A percentile compares a stretch with the other conserved stretches of the same genome.
Evolutionary conservation across 2,888 invertebrate genomes (phyloP).

Genomic region (Oligia fasciuncula): DNA sequence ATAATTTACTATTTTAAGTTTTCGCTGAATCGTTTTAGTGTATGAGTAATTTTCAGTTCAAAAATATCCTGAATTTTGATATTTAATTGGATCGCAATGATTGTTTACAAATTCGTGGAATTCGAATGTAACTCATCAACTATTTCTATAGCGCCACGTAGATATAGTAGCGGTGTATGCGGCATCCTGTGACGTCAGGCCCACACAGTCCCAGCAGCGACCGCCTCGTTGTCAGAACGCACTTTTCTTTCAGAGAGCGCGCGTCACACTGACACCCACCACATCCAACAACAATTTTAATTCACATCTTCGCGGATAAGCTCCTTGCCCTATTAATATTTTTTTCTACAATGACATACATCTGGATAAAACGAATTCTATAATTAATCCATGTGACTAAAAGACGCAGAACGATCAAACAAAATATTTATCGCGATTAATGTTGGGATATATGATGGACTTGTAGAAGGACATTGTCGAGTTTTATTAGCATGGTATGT

Average conservation of each 20-base stretch:
- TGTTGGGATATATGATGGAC: constrained; percentile 28
- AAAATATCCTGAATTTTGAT: constrained; percentile 53
- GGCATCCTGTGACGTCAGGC: constrained; percentile 81
- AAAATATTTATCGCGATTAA: constrained; percentile 50
- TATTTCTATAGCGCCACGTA: constrained; percentile 85
- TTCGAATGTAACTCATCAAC: constrained; percentile 83
- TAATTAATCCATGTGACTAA: constrained; percentile 61
- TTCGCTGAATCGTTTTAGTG: constrained; percentile 35
- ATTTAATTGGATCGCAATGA: constrained; percentile 70
- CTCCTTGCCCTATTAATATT: constrained; percentile 76
- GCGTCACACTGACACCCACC: constrained; percentile 69
- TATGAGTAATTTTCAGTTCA: constrained; percentile 51
- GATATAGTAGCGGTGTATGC: constrained; percentile 67
- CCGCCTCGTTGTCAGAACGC: constrained; percentile 54
- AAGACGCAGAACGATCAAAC: constrained; percentile 34
- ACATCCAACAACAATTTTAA: constrained; percentile 75
- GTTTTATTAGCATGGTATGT: constrained; percentile 22
- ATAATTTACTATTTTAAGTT: constrained; percentile 44
- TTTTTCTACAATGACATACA: constrained; percentile 66
- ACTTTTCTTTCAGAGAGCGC: constrained; percentile 60
- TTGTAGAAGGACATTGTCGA: constrained; percentile 33
- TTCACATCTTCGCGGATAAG: constrained; percentile 76
- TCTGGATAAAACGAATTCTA: constrained; percentile 64
- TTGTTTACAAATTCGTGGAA: constrained; percentile 81
- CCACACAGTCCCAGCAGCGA: constrained; percentile 61